Conservation (phyloP, 2,113 vertebrate species). For the Xiphophorus couchianus region DNA sequence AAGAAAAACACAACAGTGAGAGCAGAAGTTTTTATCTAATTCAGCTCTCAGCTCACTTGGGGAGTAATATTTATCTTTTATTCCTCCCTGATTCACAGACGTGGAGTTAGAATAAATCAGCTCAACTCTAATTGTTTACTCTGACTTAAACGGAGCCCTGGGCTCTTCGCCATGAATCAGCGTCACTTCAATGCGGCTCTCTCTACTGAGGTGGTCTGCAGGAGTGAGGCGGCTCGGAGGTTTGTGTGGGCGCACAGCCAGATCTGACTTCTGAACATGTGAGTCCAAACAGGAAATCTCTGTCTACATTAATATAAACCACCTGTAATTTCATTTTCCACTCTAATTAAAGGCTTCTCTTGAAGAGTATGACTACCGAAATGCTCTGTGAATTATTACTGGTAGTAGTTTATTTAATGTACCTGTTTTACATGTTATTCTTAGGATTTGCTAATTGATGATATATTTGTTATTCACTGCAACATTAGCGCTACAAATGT, state of each 20-base stretch:
- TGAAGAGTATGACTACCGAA: background rate
- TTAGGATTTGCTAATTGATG: background rate
- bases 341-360: background rate
- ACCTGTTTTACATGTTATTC: background rate
- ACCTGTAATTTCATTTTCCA: background rate
- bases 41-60: constrained; percentile 27
- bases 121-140: constrained; percentile 55
- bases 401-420: background rate
- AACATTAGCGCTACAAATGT: background rate
- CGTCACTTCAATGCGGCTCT: constrained; percentile 16
- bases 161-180: constrained; percentile 51
- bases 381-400: background rate
- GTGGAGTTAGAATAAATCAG: constrained; percentile 33
- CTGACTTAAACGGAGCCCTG: constrained; percentile 45
- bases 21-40: constrained; percentile 22
- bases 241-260: constrained; percentile 62
- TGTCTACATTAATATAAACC: background rate
- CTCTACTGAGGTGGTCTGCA: constrained; percentile 50
- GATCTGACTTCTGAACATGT: constrained; percentile 47
- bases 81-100: constrained; percentile 22
- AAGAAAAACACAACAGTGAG: constrained; percentile 6
- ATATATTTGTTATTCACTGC: background rate
- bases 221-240: constrained; percentile 17
- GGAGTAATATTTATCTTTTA: constrained; percentile 29
- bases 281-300: constrained; percentile 42